phyloP scores from a whole-genome alignment of 92 coral and sea anemone genomes.

The Nematostella vectensis region DNA sequence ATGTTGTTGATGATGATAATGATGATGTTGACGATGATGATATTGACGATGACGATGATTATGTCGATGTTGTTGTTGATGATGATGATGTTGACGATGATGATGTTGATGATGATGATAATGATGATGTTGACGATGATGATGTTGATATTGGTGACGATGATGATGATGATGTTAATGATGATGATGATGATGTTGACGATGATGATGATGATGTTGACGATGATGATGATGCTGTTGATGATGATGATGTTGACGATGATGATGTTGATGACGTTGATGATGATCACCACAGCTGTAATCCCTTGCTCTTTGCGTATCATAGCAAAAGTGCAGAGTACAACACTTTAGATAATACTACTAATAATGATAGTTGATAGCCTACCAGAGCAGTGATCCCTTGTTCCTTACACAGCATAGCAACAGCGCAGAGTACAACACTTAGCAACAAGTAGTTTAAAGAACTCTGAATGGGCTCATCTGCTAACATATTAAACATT shows the following conservation, averaged over 20 bases:
- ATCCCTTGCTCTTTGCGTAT: constrained; percentile 91
- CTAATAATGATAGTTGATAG: too few species aligned
- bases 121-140: constrained; percentile 5
- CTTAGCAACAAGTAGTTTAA: constrained; percentile 45
- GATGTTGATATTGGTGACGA: too few species aligned
- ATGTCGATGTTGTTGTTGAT: constrained; percentile 2
- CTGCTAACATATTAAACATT: too few species aligned
- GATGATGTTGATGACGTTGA: neutral
- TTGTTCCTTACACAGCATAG: constrained; percentile 89
- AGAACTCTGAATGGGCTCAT: constrained; percentile 21
- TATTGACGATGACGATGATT: neutral
- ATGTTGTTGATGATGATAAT: neutral
- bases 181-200: neutral
- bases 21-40: constrained; percentile 3
- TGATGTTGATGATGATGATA: neutral
- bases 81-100: constrained; percentile 1
- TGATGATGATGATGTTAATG: too few species aligned
- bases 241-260: neutral
- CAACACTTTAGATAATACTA: constrained; percentile 36
- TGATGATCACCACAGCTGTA: constrained; percentile 63
- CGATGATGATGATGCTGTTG: too few species aligned
- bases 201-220: constrained; percentile 4
- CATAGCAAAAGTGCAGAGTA: constrained; percentile 72
- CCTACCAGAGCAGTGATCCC: constrained; percentile 87
- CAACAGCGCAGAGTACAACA: constrained; percentile 56